phyloP scores from a whole-genome alignment of 2,797 vertebrate species.

The Arrhamphus sclerolepis region DNA sequence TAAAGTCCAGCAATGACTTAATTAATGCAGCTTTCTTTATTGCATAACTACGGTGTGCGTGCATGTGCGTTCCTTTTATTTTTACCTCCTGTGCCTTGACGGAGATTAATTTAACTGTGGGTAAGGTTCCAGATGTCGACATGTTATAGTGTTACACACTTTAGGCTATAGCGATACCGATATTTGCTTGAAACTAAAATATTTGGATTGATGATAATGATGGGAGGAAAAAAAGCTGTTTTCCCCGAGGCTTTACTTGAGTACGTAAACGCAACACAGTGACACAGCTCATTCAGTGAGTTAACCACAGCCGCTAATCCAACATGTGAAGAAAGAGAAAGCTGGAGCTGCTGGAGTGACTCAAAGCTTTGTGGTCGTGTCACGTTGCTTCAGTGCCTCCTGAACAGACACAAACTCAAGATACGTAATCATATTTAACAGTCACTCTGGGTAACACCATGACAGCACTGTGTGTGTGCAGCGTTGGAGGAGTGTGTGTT shows the following conservation, averaged over 20 bases:
- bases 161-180: background rate
- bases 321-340: constrained; percentile 11
- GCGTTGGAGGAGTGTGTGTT: background rate
- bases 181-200: too few relatives aligned
- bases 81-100: constrained; percentile 1
- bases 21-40: constrained; percentile 32
- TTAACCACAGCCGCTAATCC: constrained; percentile 22
- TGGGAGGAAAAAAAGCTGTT: too few relatives aligned
- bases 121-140: background rate
- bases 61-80: constrained; percentile 27
- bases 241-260: too few relatives aligned
- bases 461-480: background rate
- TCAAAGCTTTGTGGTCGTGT: constrained; percentile 3
- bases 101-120: constrained; percentile 41
- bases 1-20: too few relatives aligned
- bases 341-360: constrained; percentile 1
- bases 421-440: background rate
- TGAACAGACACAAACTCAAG: constrained; percentile 12
- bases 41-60: constrained; percentile 43
- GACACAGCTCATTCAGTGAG: background rate
- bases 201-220: too few relatives aligned
- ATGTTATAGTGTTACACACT: background rate
- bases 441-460: background rate
- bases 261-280: too few relatives aligned
- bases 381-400: background rate